Conservation (phyloP, 2,888 invertebrate species). For the Lasioglossum villosulum region DNA sequence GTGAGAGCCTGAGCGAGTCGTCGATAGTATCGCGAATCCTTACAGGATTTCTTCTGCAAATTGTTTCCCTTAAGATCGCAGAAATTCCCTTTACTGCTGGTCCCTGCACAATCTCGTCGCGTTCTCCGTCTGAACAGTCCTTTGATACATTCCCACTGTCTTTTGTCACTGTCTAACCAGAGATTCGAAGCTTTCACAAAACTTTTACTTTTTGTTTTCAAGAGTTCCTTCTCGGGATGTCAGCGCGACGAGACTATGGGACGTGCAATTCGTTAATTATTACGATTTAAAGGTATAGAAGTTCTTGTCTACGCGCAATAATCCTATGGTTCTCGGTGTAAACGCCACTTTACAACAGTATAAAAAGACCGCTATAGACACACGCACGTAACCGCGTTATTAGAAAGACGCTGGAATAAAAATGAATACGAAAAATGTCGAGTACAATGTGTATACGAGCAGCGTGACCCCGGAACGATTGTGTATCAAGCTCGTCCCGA, state of each 20-base stretch:
- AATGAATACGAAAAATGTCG: conserved; percentile 64
- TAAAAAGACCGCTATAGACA: conserved; percentile 67
- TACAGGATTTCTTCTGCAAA: background rate
- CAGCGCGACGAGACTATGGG: conserved; percentile 2
- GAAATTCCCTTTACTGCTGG: background rate
- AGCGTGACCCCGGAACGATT: conserved; percentile 30
- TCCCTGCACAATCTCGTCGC: background rate
- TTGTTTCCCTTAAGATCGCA: background rate
- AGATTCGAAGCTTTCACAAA: background rate
- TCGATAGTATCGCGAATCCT: background rate
- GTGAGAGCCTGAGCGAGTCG: conserved; percentile 48
- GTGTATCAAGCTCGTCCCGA: conserved; percentile 12
- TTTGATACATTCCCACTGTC: background rate
- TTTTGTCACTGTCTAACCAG: background rate
- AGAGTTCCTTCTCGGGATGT: background rate
- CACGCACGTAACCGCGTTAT: conserved; percentile 48
- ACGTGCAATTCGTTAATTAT: conserved; percentile 4
- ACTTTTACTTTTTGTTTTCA: background rate
- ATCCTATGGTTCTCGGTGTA: conserved; percentile 62
- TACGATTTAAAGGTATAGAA: conserved; percentile 50
- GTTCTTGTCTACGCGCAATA: conserved; percentile 32
- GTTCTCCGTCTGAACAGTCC: background rate
- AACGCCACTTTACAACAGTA: conserved; percentile 63
- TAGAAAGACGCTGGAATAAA: conserved; percentile 68
- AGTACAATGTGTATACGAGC: conserved; percentile 45